phyloP scores from a whole-genome alignment of 2,797 vertebrate species.

The Clarias platycephalus region DNA sequence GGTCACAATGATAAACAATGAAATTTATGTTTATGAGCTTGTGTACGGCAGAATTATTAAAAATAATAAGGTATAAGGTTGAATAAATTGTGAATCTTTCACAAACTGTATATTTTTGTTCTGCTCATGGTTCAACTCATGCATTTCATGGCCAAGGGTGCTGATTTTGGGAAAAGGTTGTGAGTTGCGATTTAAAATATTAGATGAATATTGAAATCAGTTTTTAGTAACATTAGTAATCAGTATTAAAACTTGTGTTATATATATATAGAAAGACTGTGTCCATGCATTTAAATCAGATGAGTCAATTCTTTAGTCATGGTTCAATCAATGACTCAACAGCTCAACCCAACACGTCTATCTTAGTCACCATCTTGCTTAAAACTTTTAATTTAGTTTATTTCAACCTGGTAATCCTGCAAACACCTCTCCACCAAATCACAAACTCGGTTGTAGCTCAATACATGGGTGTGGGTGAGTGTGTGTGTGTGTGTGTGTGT shows the following conservation, averaged over 20 bases:
- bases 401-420: background rate
- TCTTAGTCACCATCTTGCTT: too few relatives aligned
- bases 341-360: too few relatives aligned
- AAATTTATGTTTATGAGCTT: background rate
- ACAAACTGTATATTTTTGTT: background rate
- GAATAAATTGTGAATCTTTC: background rate
- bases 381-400: background rate
- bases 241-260: too few relatives aligned
- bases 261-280: too few relatives aligned
- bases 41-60: background rate
- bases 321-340: background rate
- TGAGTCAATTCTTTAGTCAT: background rate
- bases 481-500: constrained; percentile 29
- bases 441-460: constrained; percentile 19
- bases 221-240: background rate
- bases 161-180: background rate
- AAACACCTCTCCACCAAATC: constrained; percentile 22
- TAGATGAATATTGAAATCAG: background rate
- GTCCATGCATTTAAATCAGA: background rate
- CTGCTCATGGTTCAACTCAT: background rate
- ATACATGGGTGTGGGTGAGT: constrained; percentile 18
- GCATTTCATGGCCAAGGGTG: too few relatives aligned
- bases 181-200: background rate
- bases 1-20: background rate
- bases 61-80: background rate